A percentile compares a stretch with the other conserved stretches of the same genome.
These are phyloP conservation scores for Cerceris rybyensis DNA, from an alignment of 2,888 invertebrate genomes.

Conservation along the genomic window DNA sequence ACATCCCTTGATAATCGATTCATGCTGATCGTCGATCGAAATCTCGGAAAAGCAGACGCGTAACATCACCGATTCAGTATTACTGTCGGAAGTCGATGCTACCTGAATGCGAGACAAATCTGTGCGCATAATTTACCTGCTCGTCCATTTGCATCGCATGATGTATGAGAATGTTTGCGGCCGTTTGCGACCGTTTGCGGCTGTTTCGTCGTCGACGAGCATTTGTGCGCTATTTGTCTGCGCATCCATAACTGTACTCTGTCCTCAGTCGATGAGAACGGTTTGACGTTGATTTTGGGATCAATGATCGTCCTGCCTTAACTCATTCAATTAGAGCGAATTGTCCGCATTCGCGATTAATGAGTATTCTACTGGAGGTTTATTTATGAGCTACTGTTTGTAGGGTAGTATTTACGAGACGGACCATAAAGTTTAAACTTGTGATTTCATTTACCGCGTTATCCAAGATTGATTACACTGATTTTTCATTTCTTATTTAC, in stretches of 20 bases:
- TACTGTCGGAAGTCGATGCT: conserved; percentile 18
- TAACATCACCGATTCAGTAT: not conserved
- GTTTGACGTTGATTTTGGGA: conserved; percentile 1
- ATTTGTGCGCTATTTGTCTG: conserved; percentile 32
- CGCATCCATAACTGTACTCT: conserved; percentile 29
- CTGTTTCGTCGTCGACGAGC: conserved; percentile 26
- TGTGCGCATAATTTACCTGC: conserved; percentile 35
- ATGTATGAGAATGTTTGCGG: conserved; percentile 30
- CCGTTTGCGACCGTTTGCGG: conserved; percentile 3
- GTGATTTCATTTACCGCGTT: too few species aligned
- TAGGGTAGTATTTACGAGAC: too few species aligned
- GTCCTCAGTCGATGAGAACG: not conserved
- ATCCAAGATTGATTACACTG: too few species aligned
- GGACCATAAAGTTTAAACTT: too few species aligned
- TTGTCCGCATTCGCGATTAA: not conserved
- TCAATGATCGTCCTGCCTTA: conserved; percentile 15
- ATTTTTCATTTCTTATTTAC: too few species aligned
- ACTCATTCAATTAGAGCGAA: not conserved
- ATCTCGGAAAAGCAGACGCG: not conserved
- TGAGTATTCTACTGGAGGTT: not conserved
- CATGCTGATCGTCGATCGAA: not conserved
- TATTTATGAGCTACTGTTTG: too few species aligned
- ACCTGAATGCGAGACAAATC: conserved; percentile 6
- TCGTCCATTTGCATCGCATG: conserved; percentile 45
- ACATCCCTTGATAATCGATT: too few species aligned